phyloP scores from a whole-genome alignment of 1,140 invertebrate species.

The Harlomillsia oculata region DNA sequence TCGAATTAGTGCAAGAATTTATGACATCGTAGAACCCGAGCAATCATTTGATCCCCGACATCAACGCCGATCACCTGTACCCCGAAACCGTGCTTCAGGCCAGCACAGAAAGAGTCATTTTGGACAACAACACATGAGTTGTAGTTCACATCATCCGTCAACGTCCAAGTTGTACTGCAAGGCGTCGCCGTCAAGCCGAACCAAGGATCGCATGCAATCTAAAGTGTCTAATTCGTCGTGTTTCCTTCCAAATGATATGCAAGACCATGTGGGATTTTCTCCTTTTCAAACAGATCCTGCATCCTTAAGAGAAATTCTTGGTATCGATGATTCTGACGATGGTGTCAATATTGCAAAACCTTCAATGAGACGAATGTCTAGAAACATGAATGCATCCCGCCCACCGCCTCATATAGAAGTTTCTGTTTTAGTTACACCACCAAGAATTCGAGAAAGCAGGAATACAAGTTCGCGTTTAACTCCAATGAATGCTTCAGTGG shows the following conservation, averaged over 20 bases:
- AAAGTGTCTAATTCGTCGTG: constrained; percentile 18
- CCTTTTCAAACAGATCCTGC: constrained; percentile 26
- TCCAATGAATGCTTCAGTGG: not conserved
- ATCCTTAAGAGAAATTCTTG: constrained; percentile 27
- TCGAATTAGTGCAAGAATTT: constrained; percentile 46
- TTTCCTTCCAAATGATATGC: constrained; percentile 4
- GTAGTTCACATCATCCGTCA: constrained; percentile 12
- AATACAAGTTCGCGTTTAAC: not conserved
- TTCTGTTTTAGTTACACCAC: constrained; percentile 30
- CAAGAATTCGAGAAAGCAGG: constrained; percentile 18
- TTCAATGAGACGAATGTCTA: not conserved
- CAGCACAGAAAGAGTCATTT: constrained; percentile 13
- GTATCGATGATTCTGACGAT: constrained; percentile 9
- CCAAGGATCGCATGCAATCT: constrained; percentile 6
- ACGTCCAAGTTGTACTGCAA: constrained; percentile 11
- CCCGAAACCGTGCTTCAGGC: constrained; percentile 17
- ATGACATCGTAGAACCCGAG: constrained; percentile 31
- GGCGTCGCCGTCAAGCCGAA: not conserved
- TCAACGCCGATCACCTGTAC: constrained; percentile 15
- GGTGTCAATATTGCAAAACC: not conserved
- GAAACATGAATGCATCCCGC: constrained; percentile 6
- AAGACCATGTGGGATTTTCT: constrained; percentile 18
- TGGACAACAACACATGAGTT: not conserved
- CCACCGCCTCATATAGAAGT: constrained; percentile 29
- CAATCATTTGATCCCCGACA: constrained; percentile 9